Percentiles rank a stretch among this genome's conserved stretches.
phyloP scores from a whole-genome alignment of 1,140 invertebrate species.

The Dryas iulia region DNA sequence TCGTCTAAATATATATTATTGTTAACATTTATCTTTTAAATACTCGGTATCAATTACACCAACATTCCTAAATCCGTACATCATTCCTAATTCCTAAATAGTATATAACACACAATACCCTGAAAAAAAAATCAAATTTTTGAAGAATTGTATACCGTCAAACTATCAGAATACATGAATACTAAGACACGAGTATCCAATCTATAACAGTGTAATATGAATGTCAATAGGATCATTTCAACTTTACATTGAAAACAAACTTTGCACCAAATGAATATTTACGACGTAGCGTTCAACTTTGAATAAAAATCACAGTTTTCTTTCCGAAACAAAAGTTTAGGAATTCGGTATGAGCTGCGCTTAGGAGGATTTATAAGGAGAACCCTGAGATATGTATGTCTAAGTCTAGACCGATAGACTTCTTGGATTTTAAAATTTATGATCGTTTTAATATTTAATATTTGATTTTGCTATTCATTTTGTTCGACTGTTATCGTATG shows the following conservation, averaged over 20 bases:
- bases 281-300: constrained; percentile 41
- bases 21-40: too few relatives aligned
- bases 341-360: constrained; percentile 18
- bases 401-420: constrained; percentile 25
- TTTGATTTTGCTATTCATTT: neutral
- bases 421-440: constrained; percentile 1
- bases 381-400: constrained; percentile 1
- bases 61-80: too few relatives aligned
- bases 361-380: constrained; percentile 10
- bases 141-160: neutral
- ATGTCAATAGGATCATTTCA: constrained; percentile 44
- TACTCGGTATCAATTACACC: too few relatives aligned
- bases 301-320: constrained; percentile 42
- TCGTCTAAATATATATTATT: too few relatives aligned
- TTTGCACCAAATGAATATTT: constrained; percentile 48
- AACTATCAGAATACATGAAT: constrained; percentile 23
- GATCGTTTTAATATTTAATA: neutral
- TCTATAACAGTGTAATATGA: constrained; percentile 42
- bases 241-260: constrained; percentile 47
- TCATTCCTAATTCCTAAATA: too few relatives aligned
- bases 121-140: neutral
- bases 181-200: constrained; percentile 10
- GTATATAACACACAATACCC: too few relatives aligned
- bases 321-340: constrained; percentile 30
- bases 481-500: neutral